These are phyloP conservation scores for Polypterus bichir DNA, from an alignment of 2,113 vertebrate genomes.

Conservation along the genomic window DNA sequence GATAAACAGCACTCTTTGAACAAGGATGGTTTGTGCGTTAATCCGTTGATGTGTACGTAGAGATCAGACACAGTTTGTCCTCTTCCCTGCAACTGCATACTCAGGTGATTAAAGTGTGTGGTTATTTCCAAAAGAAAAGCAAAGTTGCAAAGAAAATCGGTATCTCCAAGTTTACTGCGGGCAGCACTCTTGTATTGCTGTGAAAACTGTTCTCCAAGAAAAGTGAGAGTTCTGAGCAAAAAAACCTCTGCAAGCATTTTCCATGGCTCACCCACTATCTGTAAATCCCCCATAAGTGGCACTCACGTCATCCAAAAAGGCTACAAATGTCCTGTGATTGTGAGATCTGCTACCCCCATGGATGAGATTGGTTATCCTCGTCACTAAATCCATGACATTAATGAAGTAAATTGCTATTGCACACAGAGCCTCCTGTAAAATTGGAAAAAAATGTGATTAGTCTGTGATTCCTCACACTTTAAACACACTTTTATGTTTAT, in stretches of 20 bases:
- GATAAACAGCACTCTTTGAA: conserved; percentile 5
- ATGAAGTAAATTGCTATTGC: conserved; percentile 10
- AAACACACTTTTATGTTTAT: too few relatives aligned
- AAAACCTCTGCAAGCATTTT: conserved; percentile 13
- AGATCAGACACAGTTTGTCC: conserved; percentile 5
- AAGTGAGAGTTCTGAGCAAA: conserved; percentile 11
- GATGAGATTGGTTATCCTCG: conserved; percentile 17
- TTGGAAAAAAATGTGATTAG: too few relatives aligned
- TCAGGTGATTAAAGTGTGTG: conserved; percentile 6
- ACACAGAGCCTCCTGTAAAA: conserved; percentile 9
- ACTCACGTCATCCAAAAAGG: conserved; percentile 14
- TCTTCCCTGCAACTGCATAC: conserved; percentile 3
- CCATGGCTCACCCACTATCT: conserved; percentile 13
- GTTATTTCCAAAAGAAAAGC: neutral
- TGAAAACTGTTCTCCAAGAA: conserved; percentile 11
- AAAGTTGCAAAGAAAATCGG: conserved; percentile 11
- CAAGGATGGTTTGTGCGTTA: neutral
- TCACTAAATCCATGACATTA: conserved; percentile 13
- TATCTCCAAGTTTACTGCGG: conserved; percentile 8
- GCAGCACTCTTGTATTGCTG: conserved; percentile 4
- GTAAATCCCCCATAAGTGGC: conserved; percentile 12
- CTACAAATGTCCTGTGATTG: conserved; percentile 14
- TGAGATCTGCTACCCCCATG: conserved; percentile 9
- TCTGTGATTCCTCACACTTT: too few relatives aligned
- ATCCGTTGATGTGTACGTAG: conserved; percentile 4